Evolutionary conservation across 2,888 invertebrate species (phyloP), one percentile per base, ranked within the genome.

Genomic region (Caprella mutica): DNA sequence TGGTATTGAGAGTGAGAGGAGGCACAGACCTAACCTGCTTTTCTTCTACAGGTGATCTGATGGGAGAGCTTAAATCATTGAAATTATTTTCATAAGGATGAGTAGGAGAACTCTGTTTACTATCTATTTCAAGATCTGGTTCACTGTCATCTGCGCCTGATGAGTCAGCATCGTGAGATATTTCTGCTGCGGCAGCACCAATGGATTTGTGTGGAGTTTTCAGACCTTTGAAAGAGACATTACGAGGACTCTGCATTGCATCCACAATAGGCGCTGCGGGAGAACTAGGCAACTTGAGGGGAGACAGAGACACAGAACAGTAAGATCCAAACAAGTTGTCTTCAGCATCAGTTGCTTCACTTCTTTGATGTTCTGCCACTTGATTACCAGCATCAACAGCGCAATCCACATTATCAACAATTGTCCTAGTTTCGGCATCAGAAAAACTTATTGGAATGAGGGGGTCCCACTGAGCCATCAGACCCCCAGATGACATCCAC

Each of bases 281-380:
- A 23, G 40, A 30, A 21, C 21, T 23, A 26, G 24, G 42, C n/a
- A 26, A 23, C 29, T 63, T 63, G 33, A 53, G 56, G 26, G 63
- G 63, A 27, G 63, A 63, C 63, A 63, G 59, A n/a, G 63, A 58
- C 9, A 63, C 63, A 14, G 57, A 56, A 21, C 63, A 63, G 19
- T 59, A 55, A 23, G 63, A 63, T n/a, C 59, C 57, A 51, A 59
- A 63, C 63, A 59, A 63, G n/a, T n/a, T n/a, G n/a, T n/a, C n/a
- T n/a, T n/a, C n/a, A 29, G 56, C 55, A 35, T 26, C 39, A 33
- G 52, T 29, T 27, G 27, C 30, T 29, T 61, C 61, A 38, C 53
- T 54, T 14, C 51, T 55, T n/a, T n/a, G n/a, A n/a, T n/a, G n/a
- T n/a, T n/a, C n/a, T n/a, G n/a, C n/a, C n/a, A n/a, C n/a, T n/a